Evolutionary conservation across 2,888 invertebrate genomes (phyloP).

Genomic region (Apodemia zela): DNA sequence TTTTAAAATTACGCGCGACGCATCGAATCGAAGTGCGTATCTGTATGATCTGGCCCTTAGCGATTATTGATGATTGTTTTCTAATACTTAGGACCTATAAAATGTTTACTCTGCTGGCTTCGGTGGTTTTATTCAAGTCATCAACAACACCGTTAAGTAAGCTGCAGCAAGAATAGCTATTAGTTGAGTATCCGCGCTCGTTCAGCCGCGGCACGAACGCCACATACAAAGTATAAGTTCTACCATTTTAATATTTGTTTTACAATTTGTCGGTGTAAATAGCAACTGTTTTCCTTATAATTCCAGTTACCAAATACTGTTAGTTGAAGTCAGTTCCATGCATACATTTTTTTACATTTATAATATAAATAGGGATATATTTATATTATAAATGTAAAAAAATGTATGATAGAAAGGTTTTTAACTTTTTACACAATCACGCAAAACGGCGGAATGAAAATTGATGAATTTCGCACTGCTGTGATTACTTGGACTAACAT

Average conservation of each 20-base stretch:
- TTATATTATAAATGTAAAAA: not conserved
- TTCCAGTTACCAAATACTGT: constrained; percentile 15
- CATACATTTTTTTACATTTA: too few species aligned
- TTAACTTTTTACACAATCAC: not conserved
- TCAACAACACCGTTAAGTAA: constrained; percentile 67
- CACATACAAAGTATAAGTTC: constrained; percentile 55
- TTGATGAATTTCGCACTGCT: not conserved
- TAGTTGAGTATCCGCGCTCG: constrained; percentile 33
- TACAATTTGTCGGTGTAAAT: constrained; percentile 71
- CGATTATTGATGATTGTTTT: constrained; percentile 35
- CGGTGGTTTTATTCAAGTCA: constrained; percentile 63
- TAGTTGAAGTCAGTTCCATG: not conserved
- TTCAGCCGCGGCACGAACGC: constrained; percentile 42
- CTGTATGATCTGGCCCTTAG: not conserved
- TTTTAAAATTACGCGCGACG: not conserved
- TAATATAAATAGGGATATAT: too few species aligned
- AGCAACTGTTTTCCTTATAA: constrained; percentile 64
- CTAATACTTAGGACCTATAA: constrained; percentile 48
- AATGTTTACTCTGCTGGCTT: constrained; percentile 53
- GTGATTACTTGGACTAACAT: too few species aligned
- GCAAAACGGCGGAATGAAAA: not conserved
- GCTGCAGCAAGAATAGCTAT: constrained; percentile 43
- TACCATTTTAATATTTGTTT: constrained; percentile 63
- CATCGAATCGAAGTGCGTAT: not conserved
- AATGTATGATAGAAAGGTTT: not conserved